Base-by-base conservation (phyloP, 1,140 invertebrate species). In the Cepaea nemoralis region DNA sequence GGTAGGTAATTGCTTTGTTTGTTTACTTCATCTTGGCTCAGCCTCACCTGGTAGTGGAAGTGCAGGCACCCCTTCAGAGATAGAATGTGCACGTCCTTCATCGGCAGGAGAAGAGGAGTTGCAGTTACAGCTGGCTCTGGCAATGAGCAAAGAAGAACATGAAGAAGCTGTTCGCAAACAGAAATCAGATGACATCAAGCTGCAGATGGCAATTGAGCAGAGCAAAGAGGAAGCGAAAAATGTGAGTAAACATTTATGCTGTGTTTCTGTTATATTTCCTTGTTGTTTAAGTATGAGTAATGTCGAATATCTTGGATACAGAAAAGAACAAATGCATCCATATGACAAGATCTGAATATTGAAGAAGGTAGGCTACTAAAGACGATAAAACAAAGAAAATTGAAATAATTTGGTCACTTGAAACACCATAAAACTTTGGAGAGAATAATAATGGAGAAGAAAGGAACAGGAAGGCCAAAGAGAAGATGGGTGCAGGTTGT, bases 111-210 rank as follows among this genome's bases (percentile, higher is more conserved):
- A 99, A 92, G 98, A 99, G 93, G 98, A 99, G 91, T 93, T 99
- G 82, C 98, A 99, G 91, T 92, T 99, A 81, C 97, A 99, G 92
- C 93, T 99, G 86, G 98, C 98, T 40, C 93, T 99, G 88, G 98
- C 98, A 67, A 98, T 99, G 96, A 98, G 97, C 75, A 95, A 98
- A 82, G 98, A 99, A 92, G 98, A 99, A 93, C 97, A 98, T 39
- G 98, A 99, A 88, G 95, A 98, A 90, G 97, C 99, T 89, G 96
- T 99, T 91, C 95, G 97, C 86, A 94, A 97, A 90, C 93, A 99
- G 91, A 97, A 99, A 70, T 94, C 97, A 31, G 91, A 91, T 83
- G 89, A 91, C 63, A 87, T 91, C 42, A 91, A 91, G 85, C 93
- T 99, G 82, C 96, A 98, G 92, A 93, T 99, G 90, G 98, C 97